Percentiles rank a stretch among this genome's conserved stretches.
phyloP scores from a whole-genome alignment of 2,888 invertebrate species.

The Coremacera marginata region DNA sequence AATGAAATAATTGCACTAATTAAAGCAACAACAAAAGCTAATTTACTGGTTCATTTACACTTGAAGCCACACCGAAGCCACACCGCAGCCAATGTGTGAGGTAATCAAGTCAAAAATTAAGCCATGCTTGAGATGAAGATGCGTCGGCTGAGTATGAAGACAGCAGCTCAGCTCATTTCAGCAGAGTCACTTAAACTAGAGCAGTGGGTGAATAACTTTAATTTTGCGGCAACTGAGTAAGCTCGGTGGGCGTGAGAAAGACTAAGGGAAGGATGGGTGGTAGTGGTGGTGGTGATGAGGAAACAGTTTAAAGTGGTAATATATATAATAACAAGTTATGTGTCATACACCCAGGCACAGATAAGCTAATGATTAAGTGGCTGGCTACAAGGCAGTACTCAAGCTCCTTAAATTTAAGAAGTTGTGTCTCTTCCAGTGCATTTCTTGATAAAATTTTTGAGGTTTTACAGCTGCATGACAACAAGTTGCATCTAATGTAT shows the following conservation, averaged over 20 bases:
- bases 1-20: not conserved
- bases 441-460: not conserved
- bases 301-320: no score
- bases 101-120: constrained; percentile 4
- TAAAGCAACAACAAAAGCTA: constrained; percentile 15
- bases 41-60: constrained; percentile 31
- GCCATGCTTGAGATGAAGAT: not conserved
- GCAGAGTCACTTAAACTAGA: not conserved
- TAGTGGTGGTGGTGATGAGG: no score
- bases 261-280: no score
- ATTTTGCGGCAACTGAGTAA: not conserved
- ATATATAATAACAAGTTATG: no score
- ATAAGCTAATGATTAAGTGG: no score
- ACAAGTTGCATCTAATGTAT: not conserved
- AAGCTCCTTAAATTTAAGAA: no score
- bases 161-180: not conserved
- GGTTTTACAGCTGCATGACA: not conserved
- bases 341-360: no score
- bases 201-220: constrained; percentile 1
- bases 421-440: not conserved
- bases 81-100: not conserved
- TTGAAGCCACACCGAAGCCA: constrained; percentile 7
- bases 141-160: not conserved
- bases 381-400: no score
- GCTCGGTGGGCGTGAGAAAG: not conserved